Conservation (phyloP, 2,888 invertebrate genomes). For the Aphodius granarius region DNA sequence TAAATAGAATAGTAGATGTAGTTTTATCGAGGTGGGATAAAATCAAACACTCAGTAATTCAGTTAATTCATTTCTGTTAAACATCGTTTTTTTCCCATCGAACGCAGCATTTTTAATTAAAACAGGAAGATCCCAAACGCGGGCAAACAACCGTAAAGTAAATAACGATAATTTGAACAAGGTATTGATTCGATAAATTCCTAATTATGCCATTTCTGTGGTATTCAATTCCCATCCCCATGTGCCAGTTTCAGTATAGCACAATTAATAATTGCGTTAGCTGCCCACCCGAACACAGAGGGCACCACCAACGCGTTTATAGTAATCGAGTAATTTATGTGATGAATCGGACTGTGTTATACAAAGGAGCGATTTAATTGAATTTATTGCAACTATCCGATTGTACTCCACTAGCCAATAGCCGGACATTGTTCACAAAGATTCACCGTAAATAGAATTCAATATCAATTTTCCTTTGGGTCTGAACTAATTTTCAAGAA, state of each 20-base stretch:
- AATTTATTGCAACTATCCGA: conserved; percentile 13
- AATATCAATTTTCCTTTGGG: background rate
- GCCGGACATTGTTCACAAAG: conserved; percentile 4
- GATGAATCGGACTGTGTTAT: conserved; percentile 7
- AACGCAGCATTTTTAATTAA: background rate
- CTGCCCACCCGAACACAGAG: background rate
- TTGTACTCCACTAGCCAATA: conserved; percentile 1
- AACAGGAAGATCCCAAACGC: background rate
- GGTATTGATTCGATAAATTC: background rate
- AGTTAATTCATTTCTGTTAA: no score
- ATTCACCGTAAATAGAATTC: conserved; percentile 11
- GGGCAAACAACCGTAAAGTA: background rate
- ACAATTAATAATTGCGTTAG: background rate
- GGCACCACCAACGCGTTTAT: background rate
- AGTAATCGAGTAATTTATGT: conserved; percentile 14
- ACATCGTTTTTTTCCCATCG: background rate
- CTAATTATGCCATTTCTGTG: background rate
- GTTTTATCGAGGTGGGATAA: no score
- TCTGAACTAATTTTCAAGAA: no score
- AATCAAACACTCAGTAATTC: no score
- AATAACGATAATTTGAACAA: background rate
- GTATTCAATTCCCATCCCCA: background rate
- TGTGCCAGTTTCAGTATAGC: background rate
- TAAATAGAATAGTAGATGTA: no score
- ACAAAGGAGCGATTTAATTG: conserved; percentile 13